phyloP scores from a whole-genome alignment of 2,113 vertebrate species.

The Spea multiplicata region DNA sequence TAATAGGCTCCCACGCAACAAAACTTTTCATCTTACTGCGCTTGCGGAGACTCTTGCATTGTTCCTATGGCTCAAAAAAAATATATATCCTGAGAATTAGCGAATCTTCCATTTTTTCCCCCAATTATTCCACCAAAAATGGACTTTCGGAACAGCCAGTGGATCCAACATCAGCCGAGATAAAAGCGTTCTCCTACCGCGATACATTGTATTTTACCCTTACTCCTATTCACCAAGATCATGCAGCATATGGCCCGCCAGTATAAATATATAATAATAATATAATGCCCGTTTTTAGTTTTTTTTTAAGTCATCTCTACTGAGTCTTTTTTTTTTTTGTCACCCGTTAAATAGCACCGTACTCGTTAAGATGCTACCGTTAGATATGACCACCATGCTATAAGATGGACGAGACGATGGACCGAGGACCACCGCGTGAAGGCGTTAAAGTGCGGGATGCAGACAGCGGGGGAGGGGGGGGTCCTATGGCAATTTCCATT shows the following conservation, averaged over 20 bases:
- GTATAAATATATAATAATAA: constrained; percentile 8
- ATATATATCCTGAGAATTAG: constrained; percentile 68
- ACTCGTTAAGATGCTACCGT: constrained; percentile 56
- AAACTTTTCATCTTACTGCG: constrained; percentile 62
- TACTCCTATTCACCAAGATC: constrained; percentile 58
- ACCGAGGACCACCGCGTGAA: constrained; percentile 84
- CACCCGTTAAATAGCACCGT: constrained; percentile 56
- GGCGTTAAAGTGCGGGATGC: constrained; percentile 82
- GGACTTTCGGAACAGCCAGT: constrained; percentile 62
- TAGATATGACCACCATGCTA: constrained; percentile 67
- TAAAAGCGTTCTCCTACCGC: constrained; percentile 54
- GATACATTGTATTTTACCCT: constrained; percentile 58
- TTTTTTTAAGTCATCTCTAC: constrained; percentile 37
- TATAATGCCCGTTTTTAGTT: constrained; percentile 53
- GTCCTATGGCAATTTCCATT: constrained; percentile 77
- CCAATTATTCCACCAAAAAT: constrained; percentile 60
- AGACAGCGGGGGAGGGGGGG: constrained; percentile 80
- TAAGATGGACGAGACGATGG: constrained; percentile 84
- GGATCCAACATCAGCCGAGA: constrained; percentile 61
- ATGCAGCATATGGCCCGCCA: constrained; percentile 64
- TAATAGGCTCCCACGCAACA: constrained; percentile 67
- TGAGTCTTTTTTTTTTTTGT: constrained; percentile 53
- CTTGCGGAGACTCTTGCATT: constrained; percentile 64
- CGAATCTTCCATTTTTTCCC: constrained; percentile 63
- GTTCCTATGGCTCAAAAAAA: constrained; percentile 64